phyloP scores from a whole-genome alignment of 1,140 invertebrate genomes.

The Cherax destructor region DNA sequence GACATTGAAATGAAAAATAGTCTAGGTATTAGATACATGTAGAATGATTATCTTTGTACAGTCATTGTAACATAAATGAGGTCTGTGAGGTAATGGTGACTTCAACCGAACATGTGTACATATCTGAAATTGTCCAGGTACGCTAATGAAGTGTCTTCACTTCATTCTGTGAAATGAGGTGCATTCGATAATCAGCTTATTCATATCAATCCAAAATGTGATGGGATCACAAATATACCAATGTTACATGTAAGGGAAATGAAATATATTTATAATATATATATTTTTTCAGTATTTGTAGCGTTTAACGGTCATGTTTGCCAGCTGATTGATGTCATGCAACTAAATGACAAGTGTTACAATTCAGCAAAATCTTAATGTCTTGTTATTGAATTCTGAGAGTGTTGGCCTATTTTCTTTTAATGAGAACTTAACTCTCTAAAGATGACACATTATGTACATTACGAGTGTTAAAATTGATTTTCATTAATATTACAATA shows the following conservation, averaged over 20 bases:
- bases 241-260: background rate
- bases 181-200: background rate
- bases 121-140: background rate
- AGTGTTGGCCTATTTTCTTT: background rate
- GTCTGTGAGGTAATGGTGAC: background rate
- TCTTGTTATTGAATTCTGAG: constrained; percentile 1
- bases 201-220: background rate
- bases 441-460: background rate
- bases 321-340: background rate
- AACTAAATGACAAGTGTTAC: background rate
- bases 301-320: background rate
- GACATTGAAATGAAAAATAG: constrained; percentile 22
- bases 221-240: background rate
- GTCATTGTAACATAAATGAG: background rate
- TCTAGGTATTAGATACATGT: constrained; percentile 16
- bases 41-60: background rate
- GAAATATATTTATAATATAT: background rate
- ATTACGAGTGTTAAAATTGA: background rate
- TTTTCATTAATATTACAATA: background rate
- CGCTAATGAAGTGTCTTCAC: background rate
- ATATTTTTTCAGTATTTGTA: background rate
- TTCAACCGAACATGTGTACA: background rate
- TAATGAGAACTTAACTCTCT: background rate
- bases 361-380: background rate
- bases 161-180: background rate